These are phyloP conservation scores for Hiodon alosoides DNA, from an alignment of 2,113 vertebrate genomes.

Conservation along the genomic window DNA sequence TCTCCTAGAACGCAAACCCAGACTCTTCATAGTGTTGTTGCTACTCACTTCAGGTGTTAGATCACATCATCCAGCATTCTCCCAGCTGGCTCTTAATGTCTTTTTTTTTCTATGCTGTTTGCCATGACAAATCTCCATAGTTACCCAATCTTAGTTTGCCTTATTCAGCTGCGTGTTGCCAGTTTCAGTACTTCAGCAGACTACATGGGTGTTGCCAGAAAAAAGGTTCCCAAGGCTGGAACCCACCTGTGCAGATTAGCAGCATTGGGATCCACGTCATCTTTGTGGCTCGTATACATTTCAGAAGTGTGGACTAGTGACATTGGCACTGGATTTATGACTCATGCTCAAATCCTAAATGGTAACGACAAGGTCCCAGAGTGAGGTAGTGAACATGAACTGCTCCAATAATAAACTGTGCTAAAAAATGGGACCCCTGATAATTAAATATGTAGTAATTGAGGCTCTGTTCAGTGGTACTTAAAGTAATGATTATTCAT, in stretches of 20 bases:
- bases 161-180: slow-evolving; percentile 1
- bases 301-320: background rate
- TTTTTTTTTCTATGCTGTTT: slow-evolving; percentile 13
- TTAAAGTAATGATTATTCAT: background rate
- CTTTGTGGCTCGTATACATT: background rate
- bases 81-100: background rate
- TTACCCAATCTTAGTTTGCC: background rate
- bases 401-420: background rate
- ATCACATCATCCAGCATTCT: slow-evolving; percentile 33
- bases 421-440: background rate
- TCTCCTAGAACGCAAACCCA: slow-evolving; percentile 18
- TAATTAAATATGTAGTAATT: background rate
- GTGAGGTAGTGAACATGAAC: too few relatives aligned
- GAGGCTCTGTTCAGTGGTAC: slow-evolving; percentile 16
- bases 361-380: background rate
- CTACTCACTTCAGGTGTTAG: slow-evolving; percentile 35
- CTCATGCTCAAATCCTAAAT: background rate
- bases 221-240: background rate
- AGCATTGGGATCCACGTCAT: background rate
- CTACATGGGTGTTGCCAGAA: background rate
- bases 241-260: background rate
- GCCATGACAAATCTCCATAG: slow-evolving; percentile 1
- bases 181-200: background rate
- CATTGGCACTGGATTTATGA: background rate
- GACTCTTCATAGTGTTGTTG: slow-evolving; percentile 11